These are phyloP conservation scores for Cylloceria caligata DNA, from an alignment of 2,888 invertebrate species.

Conservation along the genomic window DNA sequence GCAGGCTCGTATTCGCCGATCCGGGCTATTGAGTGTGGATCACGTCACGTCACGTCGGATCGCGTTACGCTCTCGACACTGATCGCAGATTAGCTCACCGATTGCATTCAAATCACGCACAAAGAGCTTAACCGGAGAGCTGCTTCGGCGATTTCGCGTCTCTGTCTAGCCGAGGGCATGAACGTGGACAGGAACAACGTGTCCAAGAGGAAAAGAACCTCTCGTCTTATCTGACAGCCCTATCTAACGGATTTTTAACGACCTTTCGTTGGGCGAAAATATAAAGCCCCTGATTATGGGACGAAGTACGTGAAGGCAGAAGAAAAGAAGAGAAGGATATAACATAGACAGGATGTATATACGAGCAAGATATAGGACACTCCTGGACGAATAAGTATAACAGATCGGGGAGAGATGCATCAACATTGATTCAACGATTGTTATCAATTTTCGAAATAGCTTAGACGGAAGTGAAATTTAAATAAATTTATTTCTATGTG, in stretches of 20 bases:
- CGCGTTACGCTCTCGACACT: conserved; percentile 84
- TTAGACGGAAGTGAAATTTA: neutral
- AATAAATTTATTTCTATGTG: neutral
- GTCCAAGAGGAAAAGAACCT: conserved; percentile 57
- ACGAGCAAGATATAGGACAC: neutral
- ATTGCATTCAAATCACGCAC: conserved; percentile 84
- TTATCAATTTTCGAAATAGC: neutral
- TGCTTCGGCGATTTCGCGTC: conserved; percentile 65
- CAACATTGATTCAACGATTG: neutral
- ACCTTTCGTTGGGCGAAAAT: conserved; percentile 81
- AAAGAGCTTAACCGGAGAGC: conserved; percentile 77
- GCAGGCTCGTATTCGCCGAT: conserved; percentile 74
- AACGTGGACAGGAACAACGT: conserved; percentile 60
- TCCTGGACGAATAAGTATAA: neutral
- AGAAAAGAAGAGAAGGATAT: conserved; percentile 23
- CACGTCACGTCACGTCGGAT: conserved; percentile 83
- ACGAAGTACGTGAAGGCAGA: conserved; percentile 62
- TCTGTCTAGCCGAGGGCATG: conserved; percentile 73
- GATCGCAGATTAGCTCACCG: conserved; percentile 83
- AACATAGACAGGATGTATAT: conserved; percentile 31
- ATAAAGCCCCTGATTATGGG: conserved; percentile 68
- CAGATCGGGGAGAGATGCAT: neutral
- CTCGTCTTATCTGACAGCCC: conserved; percentile 80
- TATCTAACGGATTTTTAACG: conserved; percentile 84
- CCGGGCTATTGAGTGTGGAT: conserved; percentile 81